Conservation (phyloP, 2,888 invertebrate species). For the Polyommatus iphigenia region DNA sequence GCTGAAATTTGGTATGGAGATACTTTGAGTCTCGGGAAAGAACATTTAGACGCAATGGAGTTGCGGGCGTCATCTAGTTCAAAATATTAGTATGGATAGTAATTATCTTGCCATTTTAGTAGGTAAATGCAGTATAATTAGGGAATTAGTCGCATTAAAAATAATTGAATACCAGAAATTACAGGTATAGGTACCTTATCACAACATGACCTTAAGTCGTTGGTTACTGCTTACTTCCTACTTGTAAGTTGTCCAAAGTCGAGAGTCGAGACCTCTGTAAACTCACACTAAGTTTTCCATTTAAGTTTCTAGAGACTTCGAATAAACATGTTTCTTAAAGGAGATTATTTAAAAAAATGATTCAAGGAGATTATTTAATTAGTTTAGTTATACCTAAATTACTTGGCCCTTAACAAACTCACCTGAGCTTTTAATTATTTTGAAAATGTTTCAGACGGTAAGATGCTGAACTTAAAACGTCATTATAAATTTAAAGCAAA, state of each 20-base stretch:
- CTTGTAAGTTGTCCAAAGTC: neutral
- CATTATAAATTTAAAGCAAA: neutral
- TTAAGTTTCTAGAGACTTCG: neutral
- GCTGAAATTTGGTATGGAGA: too few species aligned
- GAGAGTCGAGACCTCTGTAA: neutral
- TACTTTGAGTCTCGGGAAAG: too few species aligned
- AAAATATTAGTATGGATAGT: too few species aligned
- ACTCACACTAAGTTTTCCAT: conserved; percentile 3
- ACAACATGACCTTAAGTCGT: neutral
- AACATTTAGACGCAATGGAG: too few species aligned
- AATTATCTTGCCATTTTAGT: too few species aligned
- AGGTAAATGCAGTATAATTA: too few species aligned
- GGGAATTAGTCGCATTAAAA: too few species aligned
- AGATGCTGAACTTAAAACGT: neutral
- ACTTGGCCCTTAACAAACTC: neutral
- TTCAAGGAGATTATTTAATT: neutral
- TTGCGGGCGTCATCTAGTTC: too few species aligned
- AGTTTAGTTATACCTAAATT: neutral
- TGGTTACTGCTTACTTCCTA: too few species aligned
- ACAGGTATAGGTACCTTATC: too few species aligned
- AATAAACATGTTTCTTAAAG: neutral
- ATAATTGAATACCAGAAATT: too few species aligned
- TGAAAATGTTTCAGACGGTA: neutral
- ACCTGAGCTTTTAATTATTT: neutral
- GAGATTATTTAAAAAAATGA: neutral